phyloP scores from a whole-genome alignment of 2,797 vertebrate genomes.

The Oryzias sinensis region DNA sequence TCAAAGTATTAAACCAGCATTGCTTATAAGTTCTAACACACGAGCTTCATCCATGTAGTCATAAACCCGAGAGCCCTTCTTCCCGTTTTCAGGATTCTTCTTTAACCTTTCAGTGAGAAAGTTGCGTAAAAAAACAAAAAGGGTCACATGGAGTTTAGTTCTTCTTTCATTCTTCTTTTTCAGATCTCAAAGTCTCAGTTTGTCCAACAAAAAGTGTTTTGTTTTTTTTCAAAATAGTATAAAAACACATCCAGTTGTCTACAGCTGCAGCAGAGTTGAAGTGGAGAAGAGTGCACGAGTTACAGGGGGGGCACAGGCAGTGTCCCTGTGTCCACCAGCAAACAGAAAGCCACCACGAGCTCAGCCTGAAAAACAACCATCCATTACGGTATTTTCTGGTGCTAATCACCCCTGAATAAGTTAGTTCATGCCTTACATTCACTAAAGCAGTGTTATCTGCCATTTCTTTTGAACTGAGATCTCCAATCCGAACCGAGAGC shows the following conservation, averaged over 20 bases:
- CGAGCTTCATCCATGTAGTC: constrained; percentile 53
- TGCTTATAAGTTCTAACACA: constrained; percentile 62
- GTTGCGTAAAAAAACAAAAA: constrained; percentile 42
- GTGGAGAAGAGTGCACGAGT: constrained; percentile 39
- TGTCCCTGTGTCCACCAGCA: constrained; percentile 40
- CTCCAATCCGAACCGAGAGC: constrained; percentile 47
- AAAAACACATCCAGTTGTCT: constrained; percentile 75
- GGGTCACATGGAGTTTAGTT: constrained; percentile 55
- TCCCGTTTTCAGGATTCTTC: constrained; percentile 61
- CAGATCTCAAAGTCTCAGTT: constrained; percentile 58
- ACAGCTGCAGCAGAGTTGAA: constrained; percentile 58
- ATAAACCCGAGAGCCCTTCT: constrained; percentile 68
- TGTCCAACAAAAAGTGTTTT: constrained; percentile 64
- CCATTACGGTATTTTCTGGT: constrained; percentile 38
- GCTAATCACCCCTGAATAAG: constrained; percentile 52
- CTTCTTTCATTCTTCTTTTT: constrained; percentile 59
- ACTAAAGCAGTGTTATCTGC: constrained; percentile 61
- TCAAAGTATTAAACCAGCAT: constrained; percentile 77
- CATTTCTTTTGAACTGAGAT: constrained; percentile 51
- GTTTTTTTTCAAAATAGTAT: constrained; percentile 62
- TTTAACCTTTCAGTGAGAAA: constrained; percentile 59
- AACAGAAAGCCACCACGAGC: constrained; percentile 51
- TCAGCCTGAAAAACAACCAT: constrained; percentile 50
- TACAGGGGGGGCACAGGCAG: constrained; percentile 41
- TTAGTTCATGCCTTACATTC: constrained; percentile 77